A percentile compares a stretch with the other conserved stretches of the same genome.
phyloP scores from a whole-genome alignment of 2,888 invertebrate species.

The Sesia apiformis region DNA sequence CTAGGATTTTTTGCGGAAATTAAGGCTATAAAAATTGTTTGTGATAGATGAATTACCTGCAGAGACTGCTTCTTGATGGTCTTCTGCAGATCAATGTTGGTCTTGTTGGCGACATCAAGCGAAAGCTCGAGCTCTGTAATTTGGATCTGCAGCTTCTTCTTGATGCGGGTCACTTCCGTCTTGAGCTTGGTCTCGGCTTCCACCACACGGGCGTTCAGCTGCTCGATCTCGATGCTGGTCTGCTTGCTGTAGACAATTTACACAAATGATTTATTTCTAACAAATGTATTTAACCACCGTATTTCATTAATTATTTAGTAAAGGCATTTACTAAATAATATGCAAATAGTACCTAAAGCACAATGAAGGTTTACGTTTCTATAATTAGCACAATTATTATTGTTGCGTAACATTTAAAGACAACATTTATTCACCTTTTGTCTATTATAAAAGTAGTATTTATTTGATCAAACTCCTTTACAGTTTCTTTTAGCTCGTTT shows the following conservation, averaged over 20 bases:
- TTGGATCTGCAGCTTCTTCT: constrained; percentile 99
- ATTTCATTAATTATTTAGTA: too few relatives aligned
- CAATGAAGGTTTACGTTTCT: background rate
- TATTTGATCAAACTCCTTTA: constrained; percentile 77
- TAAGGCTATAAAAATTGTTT: background rate
- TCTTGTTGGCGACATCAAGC: constrained; percentile 98
- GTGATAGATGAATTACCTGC: constrained; percentile 70
- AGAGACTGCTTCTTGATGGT: constrained; percentile 98
- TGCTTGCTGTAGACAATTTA: constrained; percentile 83
- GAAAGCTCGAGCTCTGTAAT: constrained; percentile 98
- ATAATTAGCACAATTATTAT: background rate
- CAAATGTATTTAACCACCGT: background rate
- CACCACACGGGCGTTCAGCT: constrained; percentile 93
- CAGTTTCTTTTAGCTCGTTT: constrained; percentile 74
- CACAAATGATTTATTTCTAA: too few relatives aligned
- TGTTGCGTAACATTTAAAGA: background rate
- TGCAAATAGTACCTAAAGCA: background rate
- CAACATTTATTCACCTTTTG: constrained; percentile 72
- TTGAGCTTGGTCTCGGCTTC: constrained; percentile 97
- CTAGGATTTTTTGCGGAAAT: too few relatives aligned
- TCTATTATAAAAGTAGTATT: constrained; percentile 75
- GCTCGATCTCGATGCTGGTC: constrained; percentile 98
- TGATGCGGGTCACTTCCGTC: constrained; percentile 96
- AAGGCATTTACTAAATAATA: background rate
- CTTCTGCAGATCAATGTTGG: constrained; percentile 97